Evolutionary conservation across 2,888 invertebrate species (phyloP).

Genomic region (Augochlorella aurata): DNA sequence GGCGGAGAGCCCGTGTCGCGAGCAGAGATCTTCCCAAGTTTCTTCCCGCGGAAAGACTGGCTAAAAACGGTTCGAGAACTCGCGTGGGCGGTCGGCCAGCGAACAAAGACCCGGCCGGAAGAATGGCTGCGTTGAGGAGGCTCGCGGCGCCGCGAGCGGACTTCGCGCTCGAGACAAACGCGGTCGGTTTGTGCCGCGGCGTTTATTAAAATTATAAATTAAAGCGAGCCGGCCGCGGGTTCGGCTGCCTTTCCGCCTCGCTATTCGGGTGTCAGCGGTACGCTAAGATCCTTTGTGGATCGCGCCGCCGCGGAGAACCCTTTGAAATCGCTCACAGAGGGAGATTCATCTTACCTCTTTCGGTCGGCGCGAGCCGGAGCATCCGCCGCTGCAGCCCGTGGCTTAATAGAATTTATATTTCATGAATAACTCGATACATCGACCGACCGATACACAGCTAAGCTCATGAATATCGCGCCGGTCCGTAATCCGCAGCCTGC

Average conservation of each 20-base stretch:
- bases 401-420: constrained; percentile 6
- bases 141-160: neutral
- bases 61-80: neutral
- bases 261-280: neutral
- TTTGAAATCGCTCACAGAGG: neutral
- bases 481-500: neutral
- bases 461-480: constrained; percentile 21
- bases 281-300: neutral
- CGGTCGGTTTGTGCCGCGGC: neutral
- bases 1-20: neutral
- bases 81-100: neutral
- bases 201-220: constrained; percentile 68
- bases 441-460: neutral
- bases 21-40: neutral
- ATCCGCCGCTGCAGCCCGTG: neutral
- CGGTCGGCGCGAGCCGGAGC: neutral
- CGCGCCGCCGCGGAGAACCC: neutral
- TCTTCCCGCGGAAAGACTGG: neutral
- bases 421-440: neutral
- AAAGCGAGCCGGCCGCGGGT: constrained; percentile 30
- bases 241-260: constrained; percentile 13
- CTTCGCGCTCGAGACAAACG: constrained; percentile 19
- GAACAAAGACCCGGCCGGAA: neutral
- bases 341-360: constrained; percentile 8
- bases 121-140: neutral